These are phyloP conservation scores for Gymnopithys bicolor DNA, from an alignment of 2,797 vertebrate species.

Conservation along the genomic window DNA sequence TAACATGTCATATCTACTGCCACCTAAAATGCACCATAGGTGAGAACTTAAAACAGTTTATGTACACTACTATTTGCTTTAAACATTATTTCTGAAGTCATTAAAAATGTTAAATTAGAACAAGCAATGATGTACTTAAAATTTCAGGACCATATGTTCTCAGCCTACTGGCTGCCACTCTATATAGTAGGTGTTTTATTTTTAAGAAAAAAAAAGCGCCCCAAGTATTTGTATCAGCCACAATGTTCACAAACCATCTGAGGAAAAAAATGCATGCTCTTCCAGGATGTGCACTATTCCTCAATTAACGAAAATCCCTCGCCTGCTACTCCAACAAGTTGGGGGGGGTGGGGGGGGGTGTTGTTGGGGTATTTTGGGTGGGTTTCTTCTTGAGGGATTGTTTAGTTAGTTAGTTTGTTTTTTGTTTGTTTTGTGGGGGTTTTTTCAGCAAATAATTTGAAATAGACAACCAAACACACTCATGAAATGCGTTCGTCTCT, in stretches of 20 bases:
- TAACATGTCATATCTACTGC: not conserved
- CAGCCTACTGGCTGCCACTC: not conserved
- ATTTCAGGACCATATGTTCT: not conserved
- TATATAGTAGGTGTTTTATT: not conserved
- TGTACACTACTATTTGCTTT: not conserved
- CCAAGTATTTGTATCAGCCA: not conserved
- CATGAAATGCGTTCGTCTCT: not conserved
- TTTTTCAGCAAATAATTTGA: not conserved
- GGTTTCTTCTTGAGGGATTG: not conserved
- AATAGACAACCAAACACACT: not conserved
- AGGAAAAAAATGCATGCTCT: not conserved
- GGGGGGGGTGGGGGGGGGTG: too few species aligned
- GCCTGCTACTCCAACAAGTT: not conserved
- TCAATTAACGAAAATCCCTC: not conserved
- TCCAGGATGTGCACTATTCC: not conserved
- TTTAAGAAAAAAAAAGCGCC: not conserved
- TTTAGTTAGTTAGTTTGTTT: not conserved
- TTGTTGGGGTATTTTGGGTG: not conserved
- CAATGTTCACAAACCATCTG: not conserved
- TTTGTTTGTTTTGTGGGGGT: not conserved
- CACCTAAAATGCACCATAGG: not conserved
- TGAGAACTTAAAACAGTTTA: conserved; percentile 26
- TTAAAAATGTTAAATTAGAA: not conserved
- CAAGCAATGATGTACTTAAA: not conserved
- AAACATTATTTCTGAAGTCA: not conserved